Base-by-base conservation (phyloP, 1,140 invertebrate species). In the Neuroterus valhalla region DNA sequence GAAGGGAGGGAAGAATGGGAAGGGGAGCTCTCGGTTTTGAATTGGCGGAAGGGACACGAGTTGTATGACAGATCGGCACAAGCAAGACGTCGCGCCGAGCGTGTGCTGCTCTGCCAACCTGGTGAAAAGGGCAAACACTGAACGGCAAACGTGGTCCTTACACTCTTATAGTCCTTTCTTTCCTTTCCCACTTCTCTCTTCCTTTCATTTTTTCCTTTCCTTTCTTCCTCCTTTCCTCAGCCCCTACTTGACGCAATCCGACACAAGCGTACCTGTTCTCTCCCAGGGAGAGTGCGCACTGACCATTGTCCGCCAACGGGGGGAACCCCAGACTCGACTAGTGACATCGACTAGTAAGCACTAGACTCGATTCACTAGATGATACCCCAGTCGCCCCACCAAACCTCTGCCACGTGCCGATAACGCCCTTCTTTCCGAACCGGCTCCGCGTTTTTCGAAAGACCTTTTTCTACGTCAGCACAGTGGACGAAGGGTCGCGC, bases 51-150 rank as follows among this genome's bases (percentile, higher is more conserved):
- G 71, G 69, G 43, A 72, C 38, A 68, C 77, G 80, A 83, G 73
- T 74, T 44, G 68, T 72, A 72, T 82, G 83, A 88, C 85, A 86
- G 85, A 85, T 86, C 84, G 80, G 76, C 78, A 82, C 76, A 77
- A 81, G 55, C 55, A 62, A 62, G 81, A 77, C 82, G 78, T 78
- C 82, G 78, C 73, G 62, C 71, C 50, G 80, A 72, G 48, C 68
- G 75, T 73, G 79, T 72, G 38, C 66, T 72, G 75, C 71, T 77
- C 69, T 62, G 12, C 4, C 69, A 45, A 50, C 46, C 38, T 68
- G 52, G 42, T 66, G 52, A 42, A 46, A 62, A 43, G 48, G 62
- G 44, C 19, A 52, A 74, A 19, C 23, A 31, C n/a, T 62, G 23
- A 17, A 42, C n/a, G 48, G 12, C 43, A 50, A 55, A 69, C 68